These are phyloP conservation scores for Noctilio leporinus DNA, from an alignment of 2,113 vertebrate genomes.

Conservation along the genomic window DNA sequence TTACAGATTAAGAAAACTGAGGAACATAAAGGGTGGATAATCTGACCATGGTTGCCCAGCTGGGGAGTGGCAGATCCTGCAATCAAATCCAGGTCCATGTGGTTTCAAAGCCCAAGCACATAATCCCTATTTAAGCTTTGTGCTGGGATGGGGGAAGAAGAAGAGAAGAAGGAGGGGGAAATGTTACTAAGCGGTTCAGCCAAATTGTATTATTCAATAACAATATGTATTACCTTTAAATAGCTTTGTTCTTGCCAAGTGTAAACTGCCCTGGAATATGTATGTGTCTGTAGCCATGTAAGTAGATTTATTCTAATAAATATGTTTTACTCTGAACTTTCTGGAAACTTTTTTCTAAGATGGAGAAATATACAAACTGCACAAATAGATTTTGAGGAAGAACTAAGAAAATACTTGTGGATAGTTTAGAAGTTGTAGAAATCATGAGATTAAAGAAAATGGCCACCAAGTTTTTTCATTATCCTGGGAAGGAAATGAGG, in stretches of 20 bases:
- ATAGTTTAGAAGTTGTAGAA: not conserved
- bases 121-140: not conserved
- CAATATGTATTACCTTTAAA: not conserved
- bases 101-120: not conserved
- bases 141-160: fast-evolving
- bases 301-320: not conserved
- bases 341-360: not conserved
- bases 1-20: not conserved
- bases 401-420: not conserved
- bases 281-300: not conserved
- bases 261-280: not conserved
- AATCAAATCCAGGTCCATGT: not conserved
- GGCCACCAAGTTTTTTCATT: not conserved
- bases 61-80: not conserved
- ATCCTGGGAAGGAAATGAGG: not conserved
- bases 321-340: not conserved
- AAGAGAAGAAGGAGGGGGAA: not conserved
- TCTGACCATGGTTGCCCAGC: not conserved
- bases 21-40: not conserved
- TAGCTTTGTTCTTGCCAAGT: not conserved
- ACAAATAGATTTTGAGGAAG: not conserved
- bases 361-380: not conserved
- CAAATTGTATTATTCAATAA: not conserved
- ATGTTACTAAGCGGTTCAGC: not conserved
- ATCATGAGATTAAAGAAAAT: not conserved